These are phyloP conservation scores for Epinotia bilunana DNA, from an alignment of 2,888 invertebrate species.

Conservation along the genomic window DNA sequence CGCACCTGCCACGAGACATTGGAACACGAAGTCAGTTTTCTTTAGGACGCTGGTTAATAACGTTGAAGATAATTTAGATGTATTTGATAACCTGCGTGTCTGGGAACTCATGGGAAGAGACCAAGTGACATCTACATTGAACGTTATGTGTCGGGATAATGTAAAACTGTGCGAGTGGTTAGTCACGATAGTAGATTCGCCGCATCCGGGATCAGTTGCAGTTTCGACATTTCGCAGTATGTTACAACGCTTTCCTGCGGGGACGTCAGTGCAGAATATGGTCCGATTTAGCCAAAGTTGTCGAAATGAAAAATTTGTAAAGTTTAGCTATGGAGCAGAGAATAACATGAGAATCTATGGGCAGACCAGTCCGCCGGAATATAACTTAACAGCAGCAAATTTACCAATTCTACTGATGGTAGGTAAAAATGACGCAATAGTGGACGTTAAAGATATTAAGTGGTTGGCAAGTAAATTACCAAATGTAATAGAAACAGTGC, in stretches of 20 bases:
- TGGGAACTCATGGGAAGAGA: constrained; percentile 36
- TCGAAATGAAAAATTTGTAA: constrained; percentile 32
- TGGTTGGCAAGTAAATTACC: constrained; percentile 73
- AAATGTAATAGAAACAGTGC: constrained; percentile 74
- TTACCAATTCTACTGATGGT: constrained; percentile 28
- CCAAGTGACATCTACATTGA: not conserved
- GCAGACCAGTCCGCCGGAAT: constrained; percentile 24
- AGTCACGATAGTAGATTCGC: constrained; percentile 2
- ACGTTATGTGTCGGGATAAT: not conserved
- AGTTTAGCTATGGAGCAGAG: constrained; percentile 30
- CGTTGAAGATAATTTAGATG: constrained; percentile 33
- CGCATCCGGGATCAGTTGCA: constrained; percentile 28
- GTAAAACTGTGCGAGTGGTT: constrained; percentile 6
- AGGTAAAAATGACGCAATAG: constrained; percentile 76
- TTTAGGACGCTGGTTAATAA: constrained; percentile 22
- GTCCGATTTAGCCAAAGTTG: constrained; percentile 70
- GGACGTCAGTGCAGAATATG: constrained; percentile 35
- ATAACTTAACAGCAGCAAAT: constrained; percentile 36
- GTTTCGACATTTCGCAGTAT: not conserved
- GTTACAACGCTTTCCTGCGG: constrained; percentile 21
- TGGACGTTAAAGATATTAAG: constrained; percentile 80
- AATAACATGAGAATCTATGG: constrained; percentile 33
- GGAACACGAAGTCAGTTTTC: constrained; percentile 61
- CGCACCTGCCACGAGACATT: constrained; percentile 80
- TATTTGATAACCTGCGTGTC: constrained; percentile 23